Base-by-base conservation (phyloP, 2,888 invertebrate genomes). In the Ormia ochracea region DNA sequence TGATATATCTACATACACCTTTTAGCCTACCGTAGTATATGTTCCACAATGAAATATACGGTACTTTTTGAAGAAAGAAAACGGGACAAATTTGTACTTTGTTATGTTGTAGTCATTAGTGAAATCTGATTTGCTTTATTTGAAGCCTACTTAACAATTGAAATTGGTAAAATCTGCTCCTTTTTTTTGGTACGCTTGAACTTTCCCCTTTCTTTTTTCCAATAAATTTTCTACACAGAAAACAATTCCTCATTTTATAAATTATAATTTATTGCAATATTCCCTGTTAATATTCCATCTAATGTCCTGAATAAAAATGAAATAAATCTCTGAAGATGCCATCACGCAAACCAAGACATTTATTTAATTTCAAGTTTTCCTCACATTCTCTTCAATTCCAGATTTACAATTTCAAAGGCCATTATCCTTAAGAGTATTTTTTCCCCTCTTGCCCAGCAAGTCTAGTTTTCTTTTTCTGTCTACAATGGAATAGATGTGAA, bases 371-470 rank as follows among this genome's bases (percentile, higher is more conserved):
- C 33, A 65, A 26, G 50, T 69, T 65, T 69, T 38, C 52, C 14
- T 14, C n/a, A n/a, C n/a, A n/a, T 41, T 21, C 54, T 31, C 48
- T 21, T 63, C 28, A 65, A 50, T 50, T 56, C 52, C 68, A 76
- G 56, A 72, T 72, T 68, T 72, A 72, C 48, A 66, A 72, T 80
- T 80, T 56, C 48, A 76, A 76, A 80, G 68, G 63, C 63, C 76
- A 80, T 76, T 80, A 80, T 80, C 72, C 76, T 73, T n/a, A n/a
- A n/a, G n/a, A n/a, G 43, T 31, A 48, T 17, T 54, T 31, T 56
- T 50, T 68, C 36, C 12, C n/a, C n/a, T n/a, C n/a, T 21, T 56
- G 50, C 26, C 26, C 50, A 41, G 21, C 26, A 17, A 45, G 10
- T 58, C 38, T 68, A 12, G 17, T 56, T 43, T 74, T 41, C 50